Evolutionary conservation across 2,797 vertebrate species (phyloP), one percentile per base, ranked within the genome.

Genomic region (Vipera latastei): DNA sequence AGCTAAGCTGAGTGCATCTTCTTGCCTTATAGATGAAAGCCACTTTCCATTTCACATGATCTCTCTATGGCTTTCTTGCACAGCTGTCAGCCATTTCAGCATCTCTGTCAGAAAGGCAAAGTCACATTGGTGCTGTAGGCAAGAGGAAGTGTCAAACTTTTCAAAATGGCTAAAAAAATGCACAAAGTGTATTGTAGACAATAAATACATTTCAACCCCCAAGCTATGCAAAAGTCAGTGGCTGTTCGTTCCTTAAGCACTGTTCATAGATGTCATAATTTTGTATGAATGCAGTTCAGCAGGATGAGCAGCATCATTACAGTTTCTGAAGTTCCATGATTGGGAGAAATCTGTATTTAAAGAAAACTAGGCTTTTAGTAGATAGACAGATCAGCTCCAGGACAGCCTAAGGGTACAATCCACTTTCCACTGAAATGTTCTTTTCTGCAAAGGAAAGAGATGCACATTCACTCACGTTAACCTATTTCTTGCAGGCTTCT

Each of bases 21-120:
- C 57, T 94, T 88, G 83, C 89, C 85, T 95, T 91, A 61, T 69
- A 96, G 90, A 96, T 95, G 87, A 97, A 93, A 96, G 90, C 12
- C 73, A 56, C 55, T 91, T 95, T 69, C 93, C 89, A 86, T 38
- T 57, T n/a, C 53, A 83, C 59, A 73, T 14, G 65, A 95, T 94
- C 61, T 95, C 94, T 93, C 93, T n/a, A 6, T 48, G 91, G 73
- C 90, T 91, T 94, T 95, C 88, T 93, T 92, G 25, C 90, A 44
- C 38, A 94, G 89, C 94, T 96, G 92, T 89, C 95, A 96, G 89
- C 59, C 87, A 92, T 92, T 95, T 90, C 93, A 95, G 14, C 44
- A 83, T 28, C 86, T 91, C 89, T 86, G 78, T 91, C 90, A 95
- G 63, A 90, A 91, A 94, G 16, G 61, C 12, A 78, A 94, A 94